phyloP scores from a whole-genome alignment of 2,113 vertebrate species.

The Furnarius figulus region DNA sequence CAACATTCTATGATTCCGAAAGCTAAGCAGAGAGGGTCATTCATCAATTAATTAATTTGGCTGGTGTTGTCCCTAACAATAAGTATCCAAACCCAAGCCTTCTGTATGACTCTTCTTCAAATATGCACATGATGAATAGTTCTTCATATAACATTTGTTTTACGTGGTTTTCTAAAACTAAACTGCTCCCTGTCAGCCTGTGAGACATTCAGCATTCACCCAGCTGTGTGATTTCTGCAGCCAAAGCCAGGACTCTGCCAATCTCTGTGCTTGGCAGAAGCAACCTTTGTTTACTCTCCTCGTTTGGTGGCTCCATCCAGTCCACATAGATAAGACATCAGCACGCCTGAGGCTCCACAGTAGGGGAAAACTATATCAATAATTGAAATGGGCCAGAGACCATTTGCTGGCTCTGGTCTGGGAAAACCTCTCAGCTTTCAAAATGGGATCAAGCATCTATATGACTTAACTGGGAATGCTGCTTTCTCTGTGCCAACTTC shows the following conservation, averaged over 20 bases:
- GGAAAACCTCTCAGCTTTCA: not conserved
- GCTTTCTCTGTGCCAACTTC: not conserved
- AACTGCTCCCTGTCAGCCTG: fast-evolving
- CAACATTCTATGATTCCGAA: not conserved
- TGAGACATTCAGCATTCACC: not conserved
- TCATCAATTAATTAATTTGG: not conserved
- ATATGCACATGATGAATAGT: fast-evolving
- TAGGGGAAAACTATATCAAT: not conserved
- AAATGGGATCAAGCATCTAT: not conserved
- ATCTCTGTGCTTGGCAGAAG: not conserved
- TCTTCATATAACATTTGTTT: not conserved
- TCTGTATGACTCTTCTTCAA: not conserved
- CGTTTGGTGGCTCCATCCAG: not conserved
- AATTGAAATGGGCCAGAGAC: not conserved
- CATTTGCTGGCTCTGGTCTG: not conserved
- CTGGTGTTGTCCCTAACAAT: not conserved
- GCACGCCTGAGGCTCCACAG: not conserved
- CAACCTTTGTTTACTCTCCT: not conserved
- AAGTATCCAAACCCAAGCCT: not conserved
- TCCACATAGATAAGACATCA: not conserved
- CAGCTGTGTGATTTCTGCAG: not conserved
- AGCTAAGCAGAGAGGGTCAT: not conserved
- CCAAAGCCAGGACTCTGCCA: not conserved
- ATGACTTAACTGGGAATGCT: not conserved
- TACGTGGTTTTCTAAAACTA: not conserved